These are phyloP conservation scores for Phorcus lineatus DNA, from an alignment of 2,888 invertebrate species.

Conservation along the genomic window DNA sequence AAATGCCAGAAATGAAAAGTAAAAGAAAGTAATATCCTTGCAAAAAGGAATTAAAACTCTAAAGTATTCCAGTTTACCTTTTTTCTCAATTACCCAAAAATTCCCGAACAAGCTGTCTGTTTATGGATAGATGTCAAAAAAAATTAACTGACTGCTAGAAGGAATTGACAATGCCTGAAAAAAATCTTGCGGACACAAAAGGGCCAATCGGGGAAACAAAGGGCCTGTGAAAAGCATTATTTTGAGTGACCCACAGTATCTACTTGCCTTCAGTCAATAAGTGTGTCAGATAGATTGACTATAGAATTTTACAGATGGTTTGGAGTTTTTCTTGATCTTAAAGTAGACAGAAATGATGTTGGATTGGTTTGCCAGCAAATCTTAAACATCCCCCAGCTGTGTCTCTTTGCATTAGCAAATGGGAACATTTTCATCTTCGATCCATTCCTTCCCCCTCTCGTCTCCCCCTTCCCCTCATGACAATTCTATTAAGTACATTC, in stretches of 20 bases:
- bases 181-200: not conserved
- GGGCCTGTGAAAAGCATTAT: not conserved
- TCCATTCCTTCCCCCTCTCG: not conserved
- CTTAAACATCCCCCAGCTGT: conserved; percentile 11
- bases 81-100: too few relatives aligned
- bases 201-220: not conserved
- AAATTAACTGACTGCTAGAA: not conserved
- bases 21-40: too few relatives aligned
- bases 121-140: conserved; percentile 11
- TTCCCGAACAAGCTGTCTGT: not conserved
- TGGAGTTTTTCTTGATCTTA: conserved; percentile 22
- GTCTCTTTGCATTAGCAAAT: conserved; percentile 6
- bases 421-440: not conserved
- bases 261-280: conserved; percentile 11
- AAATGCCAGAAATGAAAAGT: too few relatives aligned
- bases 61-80: too few relatives aligned
- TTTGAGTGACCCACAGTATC: not conserved
- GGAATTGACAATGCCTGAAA: not conserved
- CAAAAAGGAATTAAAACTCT: too few relatives aligned
- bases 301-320: conserved; percentile 18
- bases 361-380: conserved; percentile 1
- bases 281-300: conserved; percentile 21
- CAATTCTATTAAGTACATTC: too few relatives aligned
- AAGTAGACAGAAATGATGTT: conserved; percentile 16
- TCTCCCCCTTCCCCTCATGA: too few relatives aligned